phyloP scores from a whole-genome alignment of 2,888 invertebrate species.

The Chorisops tibialis region DNA sequence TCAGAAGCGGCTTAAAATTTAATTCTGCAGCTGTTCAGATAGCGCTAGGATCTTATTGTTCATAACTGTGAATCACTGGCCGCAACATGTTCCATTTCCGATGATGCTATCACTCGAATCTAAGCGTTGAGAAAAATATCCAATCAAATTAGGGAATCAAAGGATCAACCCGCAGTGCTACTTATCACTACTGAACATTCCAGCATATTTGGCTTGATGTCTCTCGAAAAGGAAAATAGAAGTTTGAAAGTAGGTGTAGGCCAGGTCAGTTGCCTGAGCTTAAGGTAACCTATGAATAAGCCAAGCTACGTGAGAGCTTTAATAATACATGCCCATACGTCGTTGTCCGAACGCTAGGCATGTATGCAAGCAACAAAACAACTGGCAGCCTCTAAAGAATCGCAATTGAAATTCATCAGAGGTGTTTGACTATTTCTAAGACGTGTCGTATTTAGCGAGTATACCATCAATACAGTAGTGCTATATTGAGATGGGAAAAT shows the following conservation, averaged over 20 bases:
- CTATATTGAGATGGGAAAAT: not conserved
- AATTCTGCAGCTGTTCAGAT: too few species aligned
- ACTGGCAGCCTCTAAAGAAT: not conserved
- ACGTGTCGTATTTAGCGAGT: not conserved
- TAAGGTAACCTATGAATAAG: not conserved
- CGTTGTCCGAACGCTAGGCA: not conserved
- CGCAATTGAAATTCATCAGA: conserved; percentile 15
- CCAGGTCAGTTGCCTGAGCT: conserved; percentile 14
- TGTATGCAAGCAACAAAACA: conserved; percentile 2
- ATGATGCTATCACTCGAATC: too few species aligned
- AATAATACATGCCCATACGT: not conserved
- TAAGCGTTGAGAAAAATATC: too few species aligned
- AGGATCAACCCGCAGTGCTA: too few species aligned
- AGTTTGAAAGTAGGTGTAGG: conserved; percentile 24
- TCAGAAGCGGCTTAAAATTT: too few species aligned
- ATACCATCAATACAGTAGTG: not conserved
- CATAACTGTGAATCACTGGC: too few species aligned
- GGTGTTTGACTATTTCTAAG: not conserved
- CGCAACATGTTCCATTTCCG: too few species aligned
- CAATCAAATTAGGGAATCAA: too few species aligned
- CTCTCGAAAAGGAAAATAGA: conserved; percentile 17
- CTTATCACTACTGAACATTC: too few species aligned
- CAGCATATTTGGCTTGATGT: not conserved
- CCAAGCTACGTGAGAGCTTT: not conserved
- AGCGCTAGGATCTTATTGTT: too few species aligned